Percentiles rank a stretch among this genome's conserved stretches.
These are phyloP conservation scores for Scaptomyza reducta DNA, from an alignment of 2,888 invertebrate genomes.

Conservation along the genomic window DNA sequence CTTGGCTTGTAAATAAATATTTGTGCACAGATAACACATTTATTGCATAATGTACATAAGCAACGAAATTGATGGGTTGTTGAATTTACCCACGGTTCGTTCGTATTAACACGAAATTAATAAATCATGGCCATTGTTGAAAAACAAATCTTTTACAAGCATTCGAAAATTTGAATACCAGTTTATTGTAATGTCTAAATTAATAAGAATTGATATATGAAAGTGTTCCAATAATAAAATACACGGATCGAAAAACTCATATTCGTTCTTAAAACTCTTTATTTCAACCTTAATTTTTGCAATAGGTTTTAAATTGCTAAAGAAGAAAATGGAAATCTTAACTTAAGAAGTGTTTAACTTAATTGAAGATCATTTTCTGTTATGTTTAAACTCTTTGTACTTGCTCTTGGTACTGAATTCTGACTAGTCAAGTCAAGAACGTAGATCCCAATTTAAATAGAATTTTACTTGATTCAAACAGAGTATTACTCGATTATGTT, in stretches of 20 bases:
- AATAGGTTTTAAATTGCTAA: too few relatives aligned
- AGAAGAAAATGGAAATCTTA: not conserved
- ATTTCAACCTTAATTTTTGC: too few relatives aligned
- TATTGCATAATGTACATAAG: conserved; percentile 16
- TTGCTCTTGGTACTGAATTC: not conserved
- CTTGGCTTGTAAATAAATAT: conserved; percentile 48
- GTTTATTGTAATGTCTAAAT: not conserved
- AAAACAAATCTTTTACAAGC: too few relatives aligned
- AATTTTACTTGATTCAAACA: too few relatives aligned
- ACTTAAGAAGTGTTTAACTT: not conserved
- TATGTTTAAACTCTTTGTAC: not conserved
- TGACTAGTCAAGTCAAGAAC: too few relatives aligned
- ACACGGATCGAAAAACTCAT: too few relatives aligned
- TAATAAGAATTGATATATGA: not conserved
- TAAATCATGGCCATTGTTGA: not conserved
- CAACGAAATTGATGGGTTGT: not conserved
- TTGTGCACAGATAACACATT: conserved; percentile 10
- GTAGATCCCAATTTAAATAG: too few relatives aligned
- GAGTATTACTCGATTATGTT: too few relatives aligned
- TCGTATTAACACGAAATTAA: not conserved
- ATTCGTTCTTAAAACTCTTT: too few relatives aligned
- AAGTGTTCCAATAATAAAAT: too few relatives aligned
- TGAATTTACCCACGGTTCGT: not conserved
- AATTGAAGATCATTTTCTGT: not conserved
- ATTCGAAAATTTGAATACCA: too few relatives aligned